Base-by-base conservation (phyloP, 2,113 vertebrate genomes). In the Campylomormyrus numenius region DNA sequence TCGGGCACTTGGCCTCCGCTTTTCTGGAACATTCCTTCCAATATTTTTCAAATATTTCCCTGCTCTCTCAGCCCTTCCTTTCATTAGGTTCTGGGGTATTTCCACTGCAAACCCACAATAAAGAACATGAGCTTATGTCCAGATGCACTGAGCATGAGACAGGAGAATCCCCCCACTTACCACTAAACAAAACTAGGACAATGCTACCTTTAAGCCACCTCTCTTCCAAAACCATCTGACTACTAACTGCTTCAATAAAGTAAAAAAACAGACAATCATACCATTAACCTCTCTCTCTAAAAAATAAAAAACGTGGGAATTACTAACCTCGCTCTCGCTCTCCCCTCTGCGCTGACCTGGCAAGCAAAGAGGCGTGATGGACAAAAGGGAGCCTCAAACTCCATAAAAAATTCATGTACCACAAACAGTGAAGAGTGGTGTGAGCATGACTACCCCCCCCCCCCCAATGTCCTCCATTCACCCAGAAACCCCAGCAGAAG, bases 361-460 rank as follows among this genome's bases (percentile, higher is more conserved):
- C 45, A 21, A 3, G 88, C 90, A 53, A 50, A 80, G 70, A 92
- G 86, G 89, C 88, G 49, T 56, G 48, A 89, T 91, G 70, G 88
- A 93, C 94, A 95, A 95, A 94, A 93, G 93, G 94, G 80, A 96
- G 95, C 42, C 48, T 91, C 95, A 96, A 94, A 94, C 91, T 56
- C 90, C 90, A 90, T 94, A 42, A 95, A 95, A 95, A 94, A 95
- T 95, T 96, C 90, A 96, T 95, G 94, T 87, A 24, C 89, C 90
- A 84, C 93, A 17, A 35, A 45, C 50, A 48, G 83, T 80, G 15
- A 35, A 87, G 11, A 35, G 13, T 35, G n/a, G 31, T 15, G 27
- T 35, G 83, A 48, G 42, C 45, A 31, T 4, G 31, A 27, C 17
- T 50, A 4, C 45, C 1, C 6, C 83, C 74, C 89, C 80, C 27